Conservation (phyloP, 2,888 invertebrate genomes). For the Coecobrya sp. region DNA sequence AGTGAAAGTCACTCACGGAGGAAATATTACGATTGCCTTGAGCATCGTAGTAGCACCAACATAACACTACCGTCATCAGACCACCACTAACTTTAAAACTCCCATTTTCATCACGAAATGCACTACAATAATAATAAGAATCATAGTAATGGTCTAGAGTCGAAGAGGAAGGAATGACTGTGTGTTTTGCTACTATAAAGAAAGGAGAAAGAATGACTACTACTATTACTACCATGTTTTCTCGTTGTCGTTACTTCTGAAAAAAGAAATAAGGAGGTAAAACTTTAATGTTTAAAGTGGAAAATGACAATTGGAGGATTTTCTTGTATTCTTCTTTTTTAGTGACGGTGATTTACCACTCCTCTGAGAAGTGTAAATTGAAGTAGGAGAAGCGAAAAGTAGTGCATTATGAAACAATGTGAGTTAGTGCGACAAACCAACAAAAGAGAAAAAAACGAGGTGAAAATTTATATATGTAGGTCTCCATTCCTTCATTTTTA, state of each 20-base stretch:
- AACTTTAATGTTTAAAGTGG: slow-evolving; percentile 72
- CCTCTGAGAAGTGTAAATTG: slow-evolving; percentile 72
- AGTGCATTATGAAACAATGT: slow-evolving; percentile 20
- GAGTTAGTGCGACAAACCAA: background rate
- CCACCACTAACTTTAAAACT: slow-evolving; percentile 60
- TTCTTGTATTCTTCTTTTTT: slow-evolving; percentile 41
- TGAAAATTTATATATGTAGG: slow-evolving; percentile 38
- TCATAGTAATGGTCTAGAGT: slow-evolving; percentile 37
- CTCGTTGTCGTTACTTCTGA: background rate
- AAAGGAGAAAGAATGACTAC: background rate
- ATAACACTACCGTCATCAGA: slow-evolving; percentile 11
- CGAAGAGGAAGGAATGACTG: slow-evolving; percentile 40
- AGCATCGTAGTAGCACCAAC: background rate
- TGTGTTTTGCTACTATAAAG: background rate
- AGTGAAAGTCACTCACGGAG: slow-evolving; percentile 76
- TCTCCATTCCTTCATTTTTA: background rate
- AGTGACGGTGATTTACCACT: slow-evolving; percentile 72
- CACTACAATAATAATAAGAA: slow-evolving; percentile 68
- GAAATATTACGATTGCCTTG: slow-evolving; percentile 71
- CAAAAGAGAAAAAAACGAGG: slow-evolving; percentile 3
- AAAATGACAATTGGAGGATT: slow-evolving; percentile 66
- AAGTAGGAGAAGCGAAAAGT: slow-evolving; percentile 31
- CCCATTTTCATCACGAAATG: slow-evolving; percentile 76
- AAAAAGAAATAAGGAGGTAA: slow-evolving; percentile 45
- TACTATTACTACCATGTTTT: background rate